Conservation (phyloP, 2,797 vertebrate genomes). For the Pteronotus mesoamericanus region DNA sequence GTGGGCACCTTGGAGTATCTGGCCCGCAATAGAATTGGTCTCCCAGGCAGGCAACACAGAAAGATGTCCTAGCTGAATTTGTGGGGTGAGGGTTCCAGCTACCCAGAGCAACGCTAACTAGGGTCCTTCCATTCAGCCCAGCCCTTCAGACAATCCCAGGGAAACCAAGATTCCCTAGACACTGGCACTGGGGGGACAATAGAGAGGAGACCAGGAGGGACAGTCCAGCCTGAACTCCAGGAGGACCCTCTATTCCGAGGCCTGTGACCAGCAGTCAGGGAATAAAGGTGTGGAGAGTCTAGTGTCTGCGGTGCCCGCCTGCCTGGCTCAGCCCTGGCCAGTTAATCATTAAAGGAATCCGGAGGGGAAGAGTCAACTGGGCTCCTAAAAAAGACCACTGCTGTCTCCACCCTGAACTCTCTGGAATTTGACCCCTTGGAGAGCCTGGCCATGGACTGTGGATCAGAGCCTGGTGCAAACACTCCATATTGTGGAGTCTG, state of each 20-base stretch:
- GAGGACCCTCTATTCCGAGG: no score
- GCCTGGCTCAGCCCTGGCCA: background rate
- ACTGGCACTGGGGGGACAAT: no score
- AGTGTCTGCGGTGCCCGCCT: background rate
- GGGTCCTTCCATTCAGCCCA: background rate
- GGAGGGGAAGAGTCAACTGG: background rate
- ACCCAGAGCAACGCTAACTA: rapidly evolving
- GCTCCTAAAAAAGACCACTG: background rate
- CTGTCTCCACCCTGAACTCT: background rate
- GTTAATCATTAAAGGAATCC: background rate
- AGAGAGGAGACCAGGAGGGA: background rate
- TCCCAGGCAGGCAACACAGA: background rate
- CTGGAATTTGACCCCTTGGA: background rate
- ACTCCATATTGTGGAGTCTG: rapidly evolving
- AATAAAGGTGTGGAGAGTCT: background rate
- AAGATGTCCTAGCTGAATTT: background rate
- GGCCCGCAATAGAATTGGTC: rapidly evolving
- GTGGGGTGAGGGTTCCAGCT: background rate
- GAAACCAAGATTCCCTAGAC: background rate
- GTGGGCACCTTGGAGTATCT: background rate
- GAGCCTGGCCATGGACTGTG: background rate
- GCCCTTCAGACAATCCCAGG: background rate
- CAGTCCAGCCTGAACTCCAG: background rate
- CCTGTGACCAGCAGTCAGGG: background rate
- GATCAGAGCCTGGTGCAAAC: background rate